These are phyloP conservation scores for Clunio marinus DNA, from an alignment of 2,888 invertebrate genomes.

Conservation along the genomic window DNA sequence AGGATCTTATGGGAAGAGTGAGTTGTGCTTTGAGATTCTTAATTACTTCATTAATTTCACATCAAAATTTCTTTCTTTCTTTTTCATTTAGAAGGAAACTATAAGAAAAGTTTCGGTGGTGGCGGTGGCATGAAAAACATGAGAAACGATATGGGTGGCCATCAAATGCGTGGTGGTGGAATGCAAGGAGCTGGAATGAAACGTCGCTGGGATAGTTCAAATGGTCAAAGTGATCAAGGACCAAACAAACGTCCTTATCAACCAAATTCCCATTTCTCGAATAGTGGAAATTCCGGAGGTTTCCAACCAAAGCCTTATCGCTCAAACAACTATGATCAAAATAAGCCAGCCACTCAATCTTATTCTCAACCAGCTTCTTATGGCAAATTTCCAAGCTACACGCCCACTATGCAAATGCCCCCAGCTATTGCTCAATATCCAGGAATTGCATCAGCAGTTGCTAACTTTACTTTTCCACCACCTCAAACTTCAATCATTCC, in stretches of 20 bases:
- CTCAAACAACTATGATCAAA: conserved; percentile 4
- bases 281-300: background rate
- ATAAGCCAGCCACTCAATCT: background rate
- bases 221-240: background rate
- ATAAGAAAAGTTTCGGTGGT: background rate
- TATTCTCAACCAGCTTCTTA: background rate
- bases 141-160: background rate
- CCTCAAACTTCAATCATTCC: background rate
- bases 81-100: background rate
- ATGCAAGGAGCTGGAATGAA: background rate
- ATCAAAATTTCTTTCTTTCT: too few species aligned
- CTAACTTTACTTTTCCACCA: conserved; percentile 26
- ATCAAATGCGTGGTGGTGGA: background rate
- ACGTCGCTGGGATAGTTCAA: conserved; percentile 23
- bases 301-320: conserved; percentile 1
- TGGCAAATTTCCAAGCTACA: conserved; percentile 3
- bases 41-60: too few species aligned
- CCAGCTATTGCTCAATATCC: background rate
- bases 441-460: background rate
- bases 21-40: too few species aligned
- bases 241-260: background rate
- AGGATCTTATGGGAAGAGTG: conserved; percentile 38
- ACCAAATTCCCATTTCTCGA: background rate
- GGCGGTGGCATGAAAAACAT: background rate
- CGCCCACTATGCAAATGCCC: background rate